Percentiles rank a stretch among this genome's conserved stretches.
These are phyloP conservation scores for Caiman crocodilus DNA, from an alignment of 2,797 vertebrate species.

Conservation along the genomic window DNA sequence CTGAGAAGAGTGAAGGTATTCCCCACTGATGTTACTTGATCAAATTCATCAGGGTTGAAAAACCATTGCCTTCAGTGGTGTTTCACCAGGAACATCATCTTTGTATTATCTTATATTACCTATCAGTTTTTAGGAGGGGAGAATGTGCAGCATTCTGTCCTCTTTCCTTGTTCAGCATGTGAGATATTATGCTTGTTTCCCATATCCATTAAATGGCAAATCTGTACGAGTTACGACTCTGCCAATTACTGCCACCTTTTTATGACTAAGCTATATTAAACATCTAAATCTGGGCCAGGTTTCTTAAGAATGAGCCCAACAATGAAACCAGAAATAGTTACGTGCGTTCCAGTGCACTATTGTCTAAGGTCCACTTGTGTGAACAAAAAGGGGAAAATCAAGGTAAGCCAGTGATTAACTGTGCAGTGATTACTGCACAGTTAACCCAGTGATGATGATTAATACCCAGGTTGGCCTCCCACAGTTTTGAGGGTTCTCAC, in stretches of 20 bases:
- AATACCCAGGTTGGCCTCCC: too few species aligned
- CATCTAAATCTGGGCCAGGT: neutral
- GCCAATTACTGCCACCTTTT: neutral
- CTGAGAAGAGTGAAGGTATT: neutral
- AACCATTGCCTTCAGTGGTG: neutral
- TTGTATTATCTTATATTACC: neutral
- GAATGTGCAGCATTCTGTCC: neutral
- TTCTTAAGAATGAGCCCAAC: neutral
- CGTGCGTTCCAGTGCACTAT: neutral
- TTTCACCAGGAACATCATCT: neutral
- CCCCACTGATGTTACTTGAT: constrained; percentile 8
- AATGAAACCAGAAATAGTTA: neutral
- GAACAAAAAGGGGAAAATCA: neutral
- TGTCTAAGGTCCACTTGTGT: fast-evolving
- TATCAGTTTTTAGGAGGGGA: fast-evolving
- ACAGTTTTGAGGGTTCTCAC: too few species aligned
- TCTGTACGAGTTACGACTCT: neutral
- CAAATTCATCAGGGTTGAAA: neutral
- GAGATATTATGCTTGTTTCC: neutral
- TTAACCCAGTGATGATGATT: too few species aligned
- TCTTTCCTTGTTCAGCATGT: neutral
- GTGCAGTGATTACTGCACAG: too few species aligned
- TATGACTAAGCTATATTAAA: fast-evolving
- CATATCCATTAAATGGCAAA: fast-evolving
- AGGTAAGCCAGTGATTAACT: too few species aligned